A percentile compares a stretch with the other conserved stretches of the same genome.
These are phyloP conservation scores for Menidia menidia DNA, from an alignment of 2,797 vertebrate genomes.

Conservation along the genomic window DNA sequence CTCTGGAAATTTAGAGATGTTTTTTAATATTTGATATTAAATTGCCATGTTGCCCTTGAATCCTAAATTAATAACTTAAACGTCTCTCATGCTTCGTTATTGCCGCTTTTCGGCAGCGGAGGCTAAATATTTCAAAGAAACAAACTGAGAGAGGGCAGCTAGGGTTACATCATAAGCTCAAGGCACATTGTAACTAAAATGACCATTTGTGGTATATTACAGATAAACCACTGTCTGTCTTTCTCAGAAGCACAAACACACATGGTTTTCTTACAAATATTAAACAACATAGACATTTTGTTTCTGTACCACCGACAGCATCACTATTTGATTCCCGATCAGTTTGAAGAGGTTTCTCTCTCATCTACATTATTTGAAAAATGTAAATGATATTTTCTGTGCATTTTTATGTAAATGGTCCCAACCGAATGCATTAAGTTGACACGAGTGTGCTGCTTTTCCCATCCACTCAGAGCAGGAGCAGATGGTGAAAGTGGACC, in stretches of 20 bases:
- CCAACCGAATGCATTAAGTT: too few species aligned
- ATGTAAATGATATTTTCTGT: too few species aligned
- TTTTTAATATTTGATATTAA: neutral
- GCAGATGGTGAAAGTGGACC: slow-evolving; percentile 12
- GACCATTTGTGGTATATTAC: neutral
- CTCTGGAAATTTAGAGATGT: neutral
- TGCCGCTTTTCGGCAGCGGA: neutral
- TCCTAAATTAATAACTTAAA: neutral
- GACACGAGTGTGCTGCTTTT: too few species aligned
- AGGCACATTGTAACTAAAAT: neutral
- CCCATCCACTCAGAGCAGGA: neutral
- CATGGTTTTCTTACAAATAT: slow-evolving; percentile 1
- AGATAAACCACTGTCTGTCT: too few species aligned
- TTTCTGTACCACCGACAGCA: slow-evolving; percentile 2
- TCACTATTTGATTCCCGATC: too few species aligned
- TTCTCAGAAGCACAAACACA: neutral
- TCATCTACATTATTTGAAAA: too few species aligned
- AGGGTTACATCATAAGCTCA: neutral
- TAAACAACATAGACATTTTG: slow-evolving; percentile 6
- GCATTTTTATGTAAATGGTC: too few species aligned
- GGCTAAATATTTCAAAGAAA: neutral
- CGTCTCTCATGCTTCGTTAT: neutral
- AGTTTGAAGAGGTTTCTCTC: too few species aligned
- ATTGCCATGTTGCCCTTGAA: too few species aligned
- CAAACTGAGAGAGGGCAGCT: neutral